Evolutionary conservation across 2,797 vertebrate species (phyloP).

Genomic region (Gambusia yucatana): DNA sequence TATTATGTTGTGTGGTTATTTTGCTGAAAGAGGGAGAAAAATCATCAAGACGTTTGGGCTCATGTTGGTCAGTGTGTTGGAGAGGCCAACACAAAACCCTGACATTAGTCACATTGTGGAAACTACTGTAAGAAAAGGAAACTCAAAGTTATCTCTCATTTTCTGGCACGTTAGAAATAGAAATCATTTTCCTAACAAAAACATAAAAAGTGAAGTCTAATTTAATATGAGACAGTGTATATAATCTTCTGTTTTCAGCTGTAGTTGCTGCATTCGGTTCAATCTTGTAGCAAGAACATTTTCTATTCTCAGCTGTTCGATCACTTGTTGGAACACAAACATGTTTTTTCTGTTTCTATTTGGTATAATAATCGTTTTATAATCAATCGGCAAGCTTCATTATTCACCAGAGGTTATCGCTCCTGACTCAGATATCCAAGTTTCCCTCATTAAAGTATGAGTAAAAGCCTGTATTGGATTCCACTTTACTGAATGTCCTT

Average conservation of each 20-base stretch:
- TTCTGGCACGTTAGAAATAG: not conserved
- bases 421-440: slow-evolving; percentile 35
- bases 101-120: not conserved
- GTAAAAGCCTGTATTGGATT: slow-evolving; percentile 62
- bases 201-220: not conserved
- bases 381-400: slow-evolving; percentile 1
- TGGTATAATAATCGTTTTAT: not conserved
- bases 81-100: not conserved
- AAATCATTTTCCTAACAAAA: not conserved
- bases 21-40: not conserved
- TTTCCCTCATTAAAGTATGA: slow-evolving; percentile 61
- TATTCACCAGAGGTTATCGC: not conserved
- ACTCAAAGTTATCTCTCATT: not conserved
- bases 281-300: not conserved
- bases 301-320: not conserved
- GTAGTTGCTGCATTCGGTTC: not conserved
- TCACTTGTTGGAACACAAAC: not conserved
- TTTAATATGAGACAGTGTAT: not conserved
- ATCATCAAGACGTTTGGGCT: not conserved
- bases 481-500: slow-evolving; percentile 59
- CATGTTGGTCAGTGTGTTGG: not conserved
- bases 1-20: not conserved
- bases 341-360: not conserved
- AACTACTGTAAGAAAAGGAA: not conserved
- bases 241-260: not conserved